Percentiles rank a stretch among this genome's conserved stretches.
Conservation (phyloP, 2,797 vertebrate species). For the Sardinella longiceps region DNA sequence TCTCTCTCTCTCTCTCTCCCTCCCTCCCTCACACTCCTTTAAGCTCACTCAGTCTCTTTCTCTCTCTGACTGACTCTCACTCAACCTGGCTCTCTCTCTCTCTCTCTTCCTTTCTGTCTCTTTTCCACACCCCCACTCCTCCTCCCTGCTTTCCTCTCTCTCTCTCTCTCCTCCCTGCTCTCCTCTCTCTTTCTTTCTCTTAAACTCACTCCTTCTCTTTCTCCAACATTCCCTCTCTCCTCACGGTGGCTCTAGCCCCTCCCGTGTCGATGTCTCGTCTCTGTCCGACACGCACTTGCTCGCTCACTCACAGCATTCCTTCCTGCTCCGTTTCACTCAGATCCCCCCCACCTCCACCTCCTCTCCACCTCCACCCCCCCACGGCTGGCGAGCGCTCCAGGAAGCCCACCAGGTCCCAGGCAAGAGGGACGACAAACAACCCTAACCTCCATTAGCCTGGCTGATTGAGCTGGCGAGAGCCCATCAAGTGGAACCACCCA, state of each 20-base stretch:
- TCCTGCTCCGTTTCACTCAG: not conserved
- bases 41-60: slow-evolving; percentile 54
- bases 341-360: too few species aligned
- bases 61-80: slow-evolving; percentile 46
- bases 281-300: not conserved
- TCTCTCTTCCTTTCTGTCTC: slow-evolving; percentile 51
- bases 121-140: not conserved
- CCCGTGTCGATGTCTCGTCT: slow-evolving; percentile 18
- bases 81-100: slow-evolving; percentile 58
- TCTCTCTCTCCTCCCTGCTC: slow-evolving; percentile 35
- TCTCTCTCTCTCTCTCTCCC: slow-evolving; percentile 53
- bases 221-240: slow-evolving; percentile 18
- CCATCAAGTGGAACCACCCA: slow-evolving; percentile 58
- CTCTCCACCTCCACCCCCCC: not conserved
- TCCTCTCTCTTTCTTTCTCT: slow-evolving; percentile 22
- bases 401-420: slow-evolving; percentile 39
- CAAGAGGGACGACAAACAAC: slow-evolving; percentile 54
- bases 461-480: slow-evolving; percentile 55
- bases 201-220: slow-evolving; percentile 56
- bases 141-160: slow-evolving; percentile 50
- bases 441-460: slow-evolving; percentile 60
- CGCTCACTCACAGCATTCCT: slow-evolving; percentile 30
- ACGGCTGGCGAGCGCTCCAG: slow-evolving; percentile 44
- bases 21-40: slow-evolving; percentile 8
- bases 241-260: slow-evolving; percentile 53